Percentiles rank a stretch among this genome's conserved stretches.
Conservation (phyloP, 1,140 invertebrate genomes). For the Zophobas atratus region DNA sequence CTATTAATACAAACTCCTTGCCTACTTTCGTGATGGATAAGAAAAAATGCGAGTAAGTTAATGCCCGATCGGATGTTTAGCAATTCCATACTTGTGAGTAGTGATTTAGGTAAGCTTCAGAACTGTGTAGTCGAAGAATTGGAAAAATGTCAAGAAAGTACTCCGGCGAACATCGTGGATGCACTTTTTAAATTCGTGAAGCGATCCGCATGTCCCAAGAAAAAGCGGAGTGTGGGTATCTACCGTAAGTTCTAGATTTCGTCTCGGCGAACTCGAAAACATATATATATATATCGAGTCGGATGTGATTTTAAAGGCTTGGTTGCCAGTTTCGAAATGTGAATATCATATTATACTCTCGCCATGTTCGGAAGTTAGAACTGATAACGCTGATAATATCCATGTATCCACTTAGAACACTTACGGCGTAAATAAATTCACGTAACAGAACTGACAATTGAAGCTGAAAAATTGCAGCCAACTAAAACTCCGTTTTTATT, state of each 20-base stretch:
- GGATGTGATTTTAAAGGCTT: too few relatives aligned
- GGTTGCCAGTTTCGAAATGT: background rate
- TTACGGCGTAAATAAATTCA: too few relatives aligned
- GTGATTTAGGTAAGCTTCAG: slow-evolving; percentile 76
- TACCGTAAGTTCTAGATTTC: slow-evolving; percentile 2
- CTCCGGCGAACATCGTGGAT: slow-evolving; percentile 84
- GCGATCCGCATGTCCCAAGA: slow-evolving; percentile 29
- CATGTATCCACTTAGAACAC: too few relatives aligned
- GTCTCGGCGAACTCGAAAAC: background rate
- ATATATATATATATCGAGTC: background rate
- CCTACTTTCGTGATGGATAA: slow-evolving; percentile 56
- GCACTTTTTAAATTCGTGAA: slow-evolving; percentile 78
- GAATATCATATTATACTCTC: background rate
- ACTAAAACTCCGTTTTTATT: too few relatives aligned
- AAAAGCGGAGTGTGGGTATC: slow-evolving; percentile 6
- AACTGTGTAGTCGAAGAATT: slow-evolving; percentile 77
- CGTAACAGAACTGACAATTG: too few relatives aligned
- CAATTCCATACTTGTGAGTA: slow-evolving; percentile 62
- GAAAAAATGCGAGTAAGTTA: slow-evolving; percentile 62
- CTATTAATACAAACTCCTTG: slow-evolving; percentile 46
- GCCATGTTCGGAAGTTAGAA: background rate
- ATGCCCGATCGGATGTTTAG: background rate
- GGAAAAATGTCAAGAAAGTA: slow-evolving; percentile 80
- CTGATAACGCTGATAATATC: too few relatives aligned
- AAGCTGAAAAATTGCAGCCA: too few relatives aligned